Evolutionary conservation across 2,797 vertebrate genomes (phyloP).

Genomic region (Enteromius afrohamiltoni): DNA sequence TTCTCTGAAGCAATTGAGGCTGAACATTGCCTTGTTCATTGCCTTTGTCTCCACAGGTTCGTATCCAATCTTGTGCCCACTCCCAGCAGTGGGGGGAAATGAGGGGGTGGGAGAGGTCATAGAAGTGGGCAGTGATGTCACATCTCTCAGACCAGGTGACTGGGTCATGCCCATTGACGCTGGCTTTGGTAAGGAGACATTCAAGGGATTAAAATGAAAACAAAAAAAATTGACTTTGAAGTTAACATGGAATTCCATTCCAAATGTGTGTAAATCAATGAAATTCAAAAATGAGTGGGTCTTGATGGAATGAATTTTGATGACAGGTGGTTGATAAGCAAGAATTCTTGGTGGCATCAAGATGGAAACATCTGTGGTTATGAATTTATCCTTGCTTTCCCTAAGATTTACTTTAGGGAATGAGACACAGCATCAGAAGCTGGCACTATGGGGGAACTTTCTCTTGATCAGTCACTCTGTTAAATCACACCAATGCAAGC

Average conservation of each 20-base stretch:
- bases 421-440: too few relatives aligned
- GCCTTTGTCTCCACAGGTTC: conserved; percentile 50
- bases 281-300: not conserved
- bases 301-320: not conserved
- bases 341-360: too few relatives aligned
- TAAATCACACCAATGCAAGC: too few relatives aligned
- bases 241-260: not conserved
- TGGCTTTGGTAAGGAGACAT: conserved; percentile 64
- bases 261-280: not conserved
- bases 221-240: too few relatives aligned
- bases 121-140: conserved; percentile 62
- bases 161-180: conserved; percentile 67
- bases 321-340: too few relatives aligned
- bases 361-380: too few relatives aligned
- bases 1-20: too few relatives aligned
- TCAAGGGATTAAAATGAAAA: not conserved
- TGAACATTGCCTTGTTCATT: too few relatives aligned
- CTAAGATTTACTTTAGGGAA: too few relatives aligned
- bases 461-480: too few relatives aligned
- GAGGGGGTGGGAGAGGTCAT: conserved; percentile 68
- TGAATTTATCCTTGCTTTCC: too few relatives aligned
- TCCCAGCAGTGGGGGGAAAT: conserved; percentile 69
- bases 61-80: conserved; percentile 62
- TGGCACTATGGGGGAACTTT: too few relatives aligned
- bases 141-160: conserved; percentile 58